Evolutionary conservation across 2,113 vertebrate species (phyloP).

Genomic region (Nothobranchius furzeri): DNA sequence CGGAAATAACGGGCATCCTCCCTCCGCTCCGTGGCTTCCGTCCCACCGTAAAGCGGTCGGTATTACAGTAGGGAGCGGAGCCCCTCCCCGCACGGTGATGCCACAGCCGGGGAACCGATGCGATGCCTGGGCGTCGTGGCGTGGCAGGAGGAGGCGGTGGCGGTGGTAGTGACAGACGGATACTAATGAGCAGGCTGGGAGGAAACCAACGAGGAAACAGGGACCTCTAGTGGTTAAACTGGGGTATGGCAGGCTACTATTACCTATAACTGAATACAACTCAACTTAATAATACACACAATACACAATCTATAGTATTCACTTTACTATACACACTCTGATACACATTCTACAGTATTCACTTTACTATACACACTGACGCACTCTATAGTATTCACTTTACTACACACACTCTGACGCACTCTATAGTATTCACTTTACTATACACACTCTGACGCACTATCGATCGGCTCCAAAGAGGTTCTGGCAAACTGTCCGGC

Average conservation of each 20-base stretch:
- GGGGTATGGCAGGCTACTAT: neutral
- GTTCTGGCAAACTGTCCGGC: too few relatives aligned
- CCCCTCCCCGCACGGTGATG: constrained; percentile 69
- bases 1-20: constrained; percentile 35
- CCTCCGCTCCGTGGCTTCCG: constrained; percentile 11
- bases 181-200: constrained; percentile 21
- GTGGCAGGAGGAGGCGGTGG: constrained; percentile 47
- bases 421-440: too few relatives aligned
- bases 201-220: neutral
- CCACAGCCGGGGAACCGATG: constrained; percentile 51
- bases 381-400: too few relatives aligned
- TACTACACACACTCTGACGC: too few relatives aligned
- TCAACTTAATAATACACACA: too few relatives aligned
- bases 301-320: too few relatives aligned
- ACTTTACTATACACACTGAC: too few relatives aligned
- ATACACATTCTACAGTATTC: too few relatives aligned
- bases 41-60: constrained; percentile 58
- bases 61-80: constrained; percentile 44
- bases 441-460: too few relatives aligned
- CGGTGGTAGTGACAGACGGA: constrained; percentile 13
- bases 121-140: constrained; percentile 48
- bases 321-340: too few relatives aligned
- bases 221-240: constrained; percentile 37
- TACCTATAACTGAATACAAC: too few relatives aligned
- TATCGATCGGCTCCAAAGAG: too few relatives aligned